Base-by-base conservation (phyloP, 2,113 vertebrate genomes). In the zebrafish (Danio rerio) region DNA sequence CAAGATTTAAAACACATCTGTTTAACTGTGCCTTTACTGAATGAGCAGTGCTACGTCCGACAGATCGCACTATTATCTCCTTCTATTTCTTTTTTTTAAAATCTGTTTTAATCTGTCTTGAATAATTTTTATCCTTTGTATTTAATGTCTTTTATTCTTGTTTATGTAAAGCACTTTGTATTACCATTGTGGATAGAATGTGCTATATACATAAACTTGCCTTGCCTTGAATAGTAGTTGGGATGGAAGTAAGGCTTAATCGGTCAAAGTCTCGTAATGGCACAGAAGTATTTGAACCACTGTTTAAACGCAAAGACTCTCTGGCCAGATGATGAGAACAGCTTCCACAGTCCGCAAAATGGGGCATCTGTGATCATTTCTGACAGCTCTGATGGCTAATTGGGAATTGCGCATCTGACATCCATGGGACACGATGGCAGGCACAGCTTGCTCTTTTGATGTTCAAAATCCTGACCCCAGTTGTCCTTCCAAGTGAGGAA, bases 401-500 rank as follows among this genome's bases (percentile, higher is more conserved):
- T 82, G 20, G 88, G 85, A 87, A 88, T 90, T 91, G 91, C 84
- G 87, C 72, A 87, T 55, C 79, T 82, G 69, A 85, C 83, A 89
- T 90, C 85, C 82, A 72, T 83, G 88, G 87, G 88, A 90, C 87
- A 89, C 62, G 89, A 58, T 52, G 68, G 68, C 85, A 86, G 81
- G 86, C 89, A 92, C 92, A 94, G 92, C 92, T 93, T 93, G 92
- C 87, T 88, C 89, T 85, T 88, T 90, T 90, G 85, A 89, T 88
- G 90, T 90, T 91, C 91, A 91, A 92, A 85, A 93, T 89, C 88
- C 89, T 76, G 88, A 93, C 91, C 91, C 91, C 88, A 91, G 90
- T 92, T 93, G 90, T 92, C 91, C 86, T 92, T 94, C 92, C 92
- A 93, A 92, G 90, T 84, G 31, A 84, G 76, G 85, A 89, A 87